Percentiles rank a stretch among this genome's conserved stretches.
phyloP scores from a whole-genome alignment of 1,140 invertebrate species.

The Rhopalosiphum maidis region DNA sequence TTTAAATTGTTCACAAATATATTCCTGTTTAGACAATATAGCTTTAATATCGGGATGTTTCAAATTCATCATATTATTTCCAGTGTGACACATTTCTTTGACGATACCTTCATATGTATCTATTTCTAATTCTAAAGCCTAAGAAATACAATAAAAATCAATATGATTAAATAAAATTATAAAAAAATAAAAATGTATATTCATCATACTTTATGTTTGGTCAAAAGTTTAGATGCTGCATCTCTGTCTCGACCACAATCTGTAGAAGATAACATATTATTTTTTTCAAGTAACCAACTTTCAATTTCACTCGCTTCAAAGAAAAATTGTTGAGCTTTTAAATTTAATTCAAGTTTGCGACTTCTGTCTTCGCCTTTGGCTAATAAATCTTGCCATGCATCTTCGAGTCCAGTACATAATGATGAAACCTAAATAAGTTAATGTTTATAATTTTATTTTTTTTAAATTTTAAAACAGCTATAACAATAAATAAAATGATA shows the following conservation, averaged over 20 bases:
- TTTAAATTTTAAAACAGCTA: background rate
- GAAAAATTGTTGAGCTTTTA: conserved; percentile 88
- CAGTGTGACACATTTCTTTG: conserved; percentile 88
- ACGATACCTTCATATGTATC: conserved; percentile 93
- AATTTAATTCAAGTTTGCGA: conserved; percentile 81
- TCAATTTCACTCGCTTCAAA: conserved; percentile 92
- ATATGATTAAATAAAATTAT: background rate
- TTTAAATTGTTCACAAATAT: conserved; percentile 79
- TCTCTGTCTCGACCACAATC: conserved; percentile 89
- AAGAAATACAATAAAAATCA: conserved; percentile 59
- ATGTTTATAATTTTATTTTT: background rate
- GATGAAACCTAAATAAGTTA: conserved; percentile 67
- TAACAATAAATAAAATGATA: background rate
- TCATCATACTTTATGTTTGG: conserved; percentile 83
- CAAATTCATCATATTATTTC: conserved; percentile 76
- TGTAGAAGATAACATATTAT: conserved; percentile 78
- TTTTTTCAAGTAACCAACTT: conserved; percentile 89
- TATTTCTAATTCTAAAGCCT: conserved; percentile 89
- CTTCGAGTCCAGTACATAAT: conserved; percentile 71
- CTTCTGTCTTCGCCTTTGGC: conserved; percentile 74
- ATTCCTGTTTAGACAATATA: conserved; percentile 78
- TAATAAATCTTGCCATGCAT: conserved; percentile 75
- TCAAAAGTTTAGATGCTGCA: conserved; percentile 86
- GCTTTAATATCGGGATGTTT: conserved; percentile 82
- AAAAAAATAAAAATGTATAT: background rate